phyloP scores from a whole-genome alignment of 2,888 invertebrate species.

The Drosophila stalkeri region DNA sequence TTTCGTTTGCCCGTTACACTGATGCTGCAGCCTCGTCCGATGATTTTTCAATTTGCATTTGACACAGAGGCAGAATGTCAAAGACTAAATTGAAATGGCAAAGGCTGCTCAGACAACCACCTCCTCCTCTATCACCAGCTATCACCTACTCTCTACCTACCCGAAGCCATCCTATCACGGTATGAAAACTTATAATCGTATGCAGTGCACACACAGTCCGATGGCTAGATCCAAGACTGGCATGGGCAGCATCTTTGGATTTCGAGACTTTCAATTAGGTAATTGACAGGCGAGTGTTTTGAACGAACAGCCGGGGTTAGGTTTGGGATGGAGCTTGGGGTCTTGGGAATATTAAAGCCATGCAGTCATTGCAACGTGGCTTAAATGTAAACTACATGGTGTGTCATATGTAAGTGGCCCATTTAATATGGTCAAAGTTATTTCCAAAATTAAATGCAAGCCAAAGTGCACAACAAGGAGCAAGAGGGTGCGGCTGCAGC shows the following conservation, averaged over 20 bases:
- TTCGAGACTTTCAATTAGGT: conserved; percentile 73
- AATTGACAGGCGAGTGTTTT: conserved; percentile 65
- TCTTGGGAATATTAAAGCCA: conserved; percentile 32
- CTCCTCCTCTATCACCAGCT: not conserved
- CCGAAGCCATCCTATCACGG: not conserved
- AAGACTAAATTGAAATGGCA: conserved; percentile 77
- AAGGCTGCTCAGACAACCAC: conserved; percentile 30
- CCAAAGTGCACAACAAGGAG: conserved; percentile 30
- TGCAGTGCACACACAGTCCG: conserved; percentile 48
- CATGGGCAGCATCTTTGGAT: conserved; percentile 38
- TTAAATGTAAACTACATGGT: conserved; percentile 57
- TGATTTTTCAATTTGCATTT: conserved; percentile 81
- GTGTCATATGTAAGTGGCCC: conserved; percentile 61
- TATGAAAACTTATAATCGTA: conserved; percentile 69
- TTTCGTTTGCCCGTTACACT: conserved; percentile 50
- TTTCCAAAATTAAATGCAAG: conserved; percentile 69
- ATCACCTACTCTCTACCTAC: not conserved
- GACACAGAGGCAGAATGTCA: conserved; percentile 75
- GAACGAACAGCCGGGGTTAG: conserved; percentile 3
- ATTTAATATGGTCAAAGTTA: conserved; percentile 73
- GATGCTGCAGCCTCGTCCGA: conserved; percentile 59
- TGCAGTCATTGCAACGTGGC: conserved; percentile 34
- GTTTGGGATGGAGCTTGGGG: not conserved
- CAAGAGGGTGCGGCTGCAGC: not conserved
- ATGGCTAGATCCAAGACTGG: conserved; percentile 26